Evolutionary conservation across 2,797 vertebrate genomes (phyloP).

Genomic region (Artibeus jamaicensis): DNA sequence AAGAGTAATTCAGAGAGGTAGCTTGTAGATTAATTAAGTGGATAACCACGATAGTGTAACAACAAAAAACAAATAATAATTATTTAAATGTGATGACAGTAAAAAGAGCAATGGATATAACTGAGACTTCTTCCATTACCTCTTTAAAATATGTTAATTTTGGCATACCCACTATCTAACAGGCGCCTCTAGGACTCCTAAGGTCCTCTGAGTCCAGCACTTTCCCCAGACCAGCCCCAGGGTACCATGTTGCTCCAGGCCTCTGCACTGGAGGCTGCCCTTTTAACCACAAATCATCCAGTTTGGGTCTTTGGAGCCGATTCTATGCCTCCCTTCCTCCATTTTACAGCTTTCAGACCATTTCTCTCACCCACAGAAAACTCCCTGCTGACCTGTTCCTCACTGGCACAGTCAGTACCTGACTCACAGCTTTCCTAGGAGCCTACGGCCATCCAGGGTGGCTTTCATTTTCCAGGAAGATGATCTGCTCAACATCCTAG

Average conservation of each 20-base stretch:
- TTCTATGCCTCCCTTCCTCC: background rate
- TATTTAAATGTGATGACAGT: background rate
- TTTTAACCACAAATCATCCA: background rate
- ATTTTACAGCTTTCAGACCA: background rate
- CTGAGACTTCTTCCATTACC: background rate
- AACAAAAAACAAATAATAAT: background rate
- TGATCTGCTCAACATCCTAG: background rate
- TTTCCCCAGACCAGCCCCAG: background rate
- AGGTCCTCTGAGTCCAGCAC: background rate
- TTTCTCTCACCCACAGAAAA: background rate
- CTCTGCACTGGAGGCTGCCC: background rate
- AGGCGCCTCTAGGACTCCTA: background rate
- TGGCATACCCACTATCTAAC: background rate
- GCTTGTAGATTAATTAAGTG: background rate
- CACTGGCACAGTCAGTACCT: background rate
- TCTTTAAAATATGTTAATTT: background rate
- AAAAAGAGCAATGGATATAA: background rate
- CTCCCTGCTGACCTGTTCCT: background rate
- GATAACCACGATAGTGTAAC: background rate
- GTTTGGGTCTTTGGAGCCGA: background rate
- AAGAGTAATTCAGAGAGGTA: background rate
- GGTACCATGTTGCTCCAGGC: accelerated
- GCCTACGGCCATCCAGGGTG: background rate
- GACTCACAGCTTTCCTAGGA: background rate
- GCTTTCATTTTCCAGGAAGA: background rate